These are phyloP conservation scores for Isichthys henryi DNA, from an alignment of 2,113 vertebrate species.

Conservation along the genomic window DNA sequence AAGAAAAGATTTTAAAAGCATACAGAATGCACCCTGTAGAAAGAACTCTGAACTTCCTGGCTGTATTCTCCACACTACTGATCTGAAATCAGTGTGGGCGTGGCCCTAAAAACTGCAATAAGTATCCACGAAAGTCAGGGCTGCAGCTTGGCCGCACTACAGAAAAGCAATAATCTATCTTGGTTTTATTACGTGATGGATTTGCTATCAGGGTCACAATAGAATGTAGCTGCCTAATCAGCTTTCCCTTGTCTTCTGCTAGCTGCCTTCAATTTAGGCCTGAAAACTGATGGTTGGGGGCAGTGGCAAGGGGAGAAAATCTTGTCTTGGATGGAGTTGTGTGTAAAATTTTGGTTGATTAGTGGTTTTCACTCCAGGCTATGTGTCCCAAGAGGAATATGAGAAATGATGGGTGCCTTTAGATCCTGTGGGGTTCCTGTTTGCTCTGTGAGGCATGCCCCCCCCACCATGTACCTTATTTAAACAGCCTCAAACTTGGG, in stretches of 20 bases:
- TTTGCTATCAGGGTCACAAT: conserved; percentile 31
- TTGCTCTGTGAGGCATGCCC: not conserved
- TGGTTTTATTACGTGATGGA: conserved; percentile 34
- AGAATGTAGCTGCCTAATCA: conserved; percentile 38
- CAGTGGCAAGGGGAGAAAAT: not conserved
- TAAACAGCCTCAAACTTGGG: not conserved
- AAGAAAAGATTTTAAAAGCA: not conserved
- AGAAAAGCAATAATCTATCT: conserved; percentile 25
- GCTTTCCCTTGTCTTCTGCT: conserved; percentile 10
- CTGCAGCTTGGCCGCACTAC: not conserved
- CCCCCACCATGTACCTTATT: not conserved
- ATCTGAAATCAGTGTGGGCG: conserved; percentile 7
- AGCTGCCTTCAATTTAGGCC: conserved; percentile 13
- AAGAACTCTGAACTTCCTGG: too few species aligned
- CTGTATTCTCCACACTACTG: not conserved
- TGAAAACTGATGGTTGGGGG: conserved; percentile 20
- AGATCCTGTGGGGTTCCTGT: not conserved
- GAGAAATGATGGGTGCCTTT: not conserved
- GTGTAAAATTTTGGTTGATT: not conserved
- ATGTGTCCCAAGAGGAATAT: conserved; percentile 14
- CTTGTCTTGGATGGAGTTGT: conserved; percentile 32
- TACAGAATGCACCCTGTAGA: not conserved
- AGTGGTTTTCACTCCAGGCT: conserved; percentile 8
- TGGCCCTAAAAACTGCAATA: conserved; percentile 6
- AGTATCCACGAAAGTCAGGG: conserved; percentile 15